phyloP scores from a whole-genome alignment of 1,140 invertebrate species.

The Drosophila athabasca region DNA sequence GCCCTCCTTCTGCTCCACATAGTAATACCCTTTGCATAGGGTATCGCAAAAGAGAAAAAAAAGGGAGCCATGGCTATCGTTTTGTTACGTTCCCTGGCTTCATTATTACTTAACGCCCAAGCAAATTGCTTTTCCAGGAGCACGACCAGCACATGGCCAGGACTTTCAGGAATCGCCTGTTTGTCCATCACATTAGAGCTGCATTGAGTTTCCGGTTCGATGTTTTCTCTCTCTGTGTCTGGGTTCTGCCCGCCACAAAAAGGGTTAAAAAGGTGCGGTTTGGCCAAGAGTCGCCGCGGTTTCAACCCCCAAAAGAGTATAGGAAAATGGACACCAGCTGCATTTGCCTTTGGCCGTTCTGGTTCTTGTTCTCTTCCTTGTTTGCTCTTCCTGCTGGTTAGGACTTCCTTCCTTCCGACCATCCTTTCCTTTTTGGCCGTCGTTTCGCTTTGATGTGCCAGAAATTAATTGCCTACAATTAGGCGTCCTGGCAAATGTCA shows the following conservation, averaged over 20 bases:
- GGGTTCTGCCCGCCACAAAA: slow-evolving; percentile 48
- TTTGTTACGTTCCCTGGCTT: slow-evolving; percentile 51
- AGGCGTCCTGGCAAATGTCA: slow-evolving; percentile 77
- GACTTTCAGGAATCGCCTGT: slow-evolving; percentile 29
- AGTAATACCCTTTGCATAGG: too few relatives aligned
- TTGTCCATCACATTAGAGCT: slow-evolving; percentile 67
- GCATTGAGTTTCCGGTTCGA: slow-evolving; percentile 65
- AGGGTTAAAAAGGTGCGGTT: slow-evolving; percentile 82
- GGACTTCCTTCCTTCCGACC: slow-evolving; percentile 41
- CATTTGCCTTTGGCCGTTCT: slow-evolving; percentile 55
- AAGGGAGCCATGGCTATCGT: slow-evolving; percentile 32
- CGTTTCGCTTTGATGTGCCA: slow-evolving; percentile 80
- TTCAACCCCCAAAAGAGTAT: slow-evolving; percentile 50
- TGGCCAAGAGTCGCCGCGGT: slow-evolving; percentile 57
- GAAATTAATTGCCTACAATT: slow-evolving; percentile 83
- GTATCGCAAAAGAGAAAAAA: too few relatives aligned
- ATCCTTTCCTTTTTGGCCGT: slow-evolving; percentile 39
- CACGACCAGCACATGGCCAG: slow-evolving; percentile 12
- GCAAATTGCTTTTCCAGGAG: slow-evolving; percentile 70
- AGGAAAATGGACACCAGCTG: slow-evolving; percentile 70
- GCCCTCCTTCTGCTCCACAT: too few relatives aligned
- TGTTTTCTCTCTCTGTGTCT: slow-evolving; percentile 11
- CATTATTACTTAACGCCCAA: slow-evolving; percentile 78
- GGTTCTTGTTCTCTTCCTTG: slow-evolving; percentile 48
- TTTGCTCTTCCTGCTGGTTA: slow-evolving; percentile 51